Evolutionary conservation across 37 sponge, comb jelly and placozoan genomes (phyloP), one percentile per base, ranked within the genome.

Genomic region (Halichondria panicea): DNA sequence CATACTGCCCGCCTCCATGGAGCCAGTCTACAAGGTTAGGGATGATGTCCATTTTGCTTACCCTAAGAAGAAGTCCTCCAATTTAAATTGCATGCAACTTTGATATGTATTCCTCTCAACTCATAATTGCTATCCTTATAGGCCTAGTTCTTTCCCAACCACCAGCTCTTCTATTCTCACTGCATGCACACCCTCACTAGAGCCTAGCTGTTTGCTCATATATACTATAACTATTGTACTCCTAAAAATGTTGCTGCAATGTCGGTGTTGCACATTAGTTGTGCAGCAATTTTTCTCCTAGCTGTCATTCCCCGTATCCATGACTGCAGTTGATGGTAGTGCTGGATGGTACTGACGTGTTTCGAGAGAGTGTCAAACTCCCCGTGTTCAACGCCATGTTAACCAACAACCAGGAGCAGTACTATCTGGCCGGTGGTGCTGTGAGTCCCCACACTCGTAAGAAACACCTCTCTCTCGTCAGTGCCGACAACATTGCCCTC

Each of bases 391-490:
- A 36, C n/a, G 33, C 15, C 13, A 48, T 41, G 25, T 12, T 37
- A 8, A 24, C 55, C 12, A 21, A 33, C 2, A 7, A 62, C 28
- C 40, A 43, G 39, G 41, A 66, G 37, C 69, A 76, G 44, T 81
- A 81, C 71, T 68, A 57, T 34, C n/a, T 87, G n/a, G 88, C 71
- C 33, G 88, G 88, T 11, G 88, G 88, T n/a, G 88, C 63, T 2
- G 71, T 81, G 59, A 87, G 77, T 55, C 21, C 57, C 0, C 70
- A 61, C 71, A 70, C 70, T 27, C 24, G 54, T 2, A 78, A 81
- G 67, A 43, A 38, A 22, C 81, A 81, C 82, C 37, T 87, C 43
- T 2, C 62, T 11, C 63, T 87, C 19, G 66, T 81, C 55, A 42
- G 73, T 12, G 88, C 88, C 31, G 70, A 69, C 33, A 59, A 53